phyloP scores from a whole-genome alignment of 35 echinoderm and acorn worm genomes.

The Ophioderma brevispina region DNA sequence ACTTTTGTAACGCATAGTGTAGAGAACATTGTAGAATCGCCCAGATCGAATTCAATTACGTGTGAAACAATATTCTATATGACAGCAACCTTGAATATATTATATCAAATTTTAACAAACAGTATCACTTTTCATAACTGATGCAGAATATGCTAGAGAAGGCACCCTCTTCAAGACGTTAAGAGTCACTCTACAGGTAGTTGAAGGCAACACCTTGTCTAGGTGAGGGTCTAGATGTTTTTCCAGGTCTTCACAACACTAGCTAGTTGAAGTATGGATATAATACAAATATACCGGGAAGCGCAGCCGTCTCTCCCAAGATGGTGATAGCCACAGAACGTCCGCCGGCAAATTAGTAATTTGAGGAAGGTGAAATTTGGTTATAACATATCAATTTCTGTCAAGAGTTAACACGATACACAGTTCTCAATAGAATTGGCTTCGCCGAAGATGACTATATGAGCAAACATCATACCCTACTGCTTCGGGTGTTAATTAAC shows the following conservation, averaged over 20 bases:
- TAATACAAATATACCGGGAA: too few relatives aligned
- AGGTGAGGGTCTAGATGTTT: background rate
- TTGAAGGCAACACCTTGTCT: background rate
- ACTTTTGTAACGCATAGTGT: background rate
- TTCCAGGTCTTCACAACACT: background rate
- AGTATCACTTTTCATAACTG: background rate
- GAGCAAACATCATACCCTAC: background rate
- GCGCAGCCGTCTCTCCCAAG: background rate
- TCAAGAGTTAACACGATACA: background rate
- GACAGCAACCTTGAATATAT: background rate
- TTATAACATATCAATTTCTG: conserved; percentile 11
- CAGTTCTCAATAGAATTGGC: background rate
- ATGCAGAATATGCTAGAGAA: background rate
- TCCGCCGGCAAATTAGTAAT: conserved; percentile 2
- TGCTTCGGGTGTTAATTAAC: background rate
- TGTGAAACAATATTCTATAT: background rate
- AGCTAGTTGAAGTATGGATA: background rate
- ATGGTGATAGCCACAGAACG: background rate
- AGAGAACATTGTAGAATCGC: background rate
- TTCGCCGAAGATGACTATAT: background rate
- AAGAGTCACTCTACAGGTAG: background rate
- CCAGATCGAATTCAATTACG: background rate
- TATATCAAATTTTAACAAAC: background rate
- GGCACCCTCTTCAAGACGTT: background rate
- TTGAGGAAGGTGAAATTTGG: background rate